A percentile compares a stretch with the other conserved stretches of the same genome.
phyloP scores from a whole-genome alignment of 2,113 vertebrate species.

The Anoplopoma fimbria region DNA sequence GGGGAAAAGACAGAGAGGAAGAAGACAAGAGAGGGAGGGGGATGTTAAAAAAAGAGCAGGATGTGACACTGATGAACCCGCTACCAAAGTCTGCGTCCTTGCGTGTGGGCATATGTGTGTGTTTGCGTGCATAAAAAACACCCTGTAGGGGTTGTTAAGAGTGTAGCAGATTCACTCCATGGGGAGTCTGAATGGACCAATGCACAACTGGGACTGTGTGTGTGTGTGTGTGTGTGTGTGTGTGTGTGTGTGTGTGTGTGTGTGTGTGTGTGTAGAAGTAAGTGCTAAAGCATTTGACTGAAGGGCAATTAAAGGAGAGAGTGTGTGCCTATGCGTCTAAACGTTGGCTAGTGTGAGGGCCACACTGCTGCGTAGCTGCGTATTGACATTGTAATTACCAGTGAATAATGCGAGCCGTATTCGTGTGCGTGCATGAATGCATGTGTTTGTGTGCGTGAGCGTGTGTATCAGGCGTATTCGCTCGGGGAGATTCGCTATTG shows the following conservation, averaged over 20 bases:
- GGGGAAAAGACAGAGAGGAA: constrained; percentile 10
- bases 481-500: constrained; percentile 56
- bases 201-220: constrained; percentile 62
- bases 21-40: not conserved
- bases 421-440: constrained; percentile 28
- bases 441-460: constrained; percentile 37
- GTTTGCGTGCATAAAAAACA: not conserved
- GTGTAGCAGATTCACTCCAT: constrained; percentile 54
- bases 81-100: constrained; percentile 51
- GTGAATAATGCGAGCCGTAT: constrained; percentile 67
- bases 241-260: constrained; percentile 18
- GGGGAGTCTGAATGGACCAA: constrained; percentile 65
- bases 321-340: constrained; percentile 47
- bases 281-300: constrained; percentile 64
- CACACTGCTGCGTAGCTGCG: constrained; percentile 38
- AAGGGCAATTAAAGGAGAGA: constrained; percentile 75
- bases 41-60: constrained; percentile 24
- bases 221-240: constrained; percentile 41
- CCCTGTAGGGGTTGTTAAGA: constrained; percentile 21
- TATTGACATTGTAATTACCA: constrained; percentile 76
- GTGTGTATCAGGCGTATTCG: constrained; percentile 48
- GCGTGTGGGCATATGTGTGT: not conserved
- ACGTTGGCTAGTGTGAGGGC: constrained; percentile 20
- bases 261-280: constrained; percentile 39
- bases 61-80: constrained; percentile 57